Conservation (phyloP, 2,797 vertebrate genomes). For the Poeciliopsis presidionis region DNA sequence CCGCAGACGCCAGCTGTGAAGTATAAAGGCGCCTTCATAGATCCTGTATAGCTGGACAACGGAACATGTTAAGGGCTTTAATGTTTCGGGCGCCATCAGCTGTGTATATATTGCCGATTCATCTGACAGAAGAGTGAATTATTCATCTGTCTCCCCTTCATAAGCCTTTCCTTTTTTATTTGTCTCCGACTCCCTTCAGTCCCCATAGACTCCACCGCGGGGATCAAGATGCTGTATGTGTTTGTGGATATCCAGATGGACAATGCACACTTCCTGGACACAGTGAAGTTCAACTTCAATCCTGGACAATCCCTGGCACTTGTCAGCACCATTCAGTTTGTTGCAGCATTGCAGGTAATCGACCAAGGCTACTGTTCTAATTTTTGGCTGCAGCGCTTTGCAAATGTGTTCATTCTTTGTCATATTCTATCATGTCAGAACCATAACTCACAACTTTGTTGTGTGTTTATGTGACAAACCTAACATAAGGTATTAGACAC, state of each 20-base stretch:
- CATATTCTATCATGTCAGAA: neutral
- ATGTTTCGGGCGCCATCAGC: constrained; percentile 51
- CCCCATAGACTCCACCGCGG: constrained; percentile 89
- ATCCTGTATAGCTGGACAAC: constrained; percentile 14
- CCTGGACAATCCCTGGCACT: constrained; percentile 86
- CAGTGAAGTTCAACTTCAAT: constrained; percentile 90
- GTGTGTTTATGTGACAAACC: neutral
- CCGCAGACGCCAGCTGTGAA: constrained; percentile 3
- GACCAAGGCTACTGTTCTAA: neutral
- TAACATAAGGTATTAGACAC: neutral
- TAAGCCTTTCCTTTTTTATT: neutral
- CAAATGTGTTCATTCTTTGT: neutral
- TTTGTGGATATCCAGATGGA: constrained; percentile 99
- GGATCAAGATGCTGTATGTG: constrained; percentile 95
- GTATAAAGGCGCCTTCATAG: constrained; percentile 8
- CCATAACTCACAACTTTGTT: neutral
- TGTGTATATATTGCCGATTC: constrained; percentile 41
- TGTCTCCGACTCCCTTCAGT: constrained; percentile 78
- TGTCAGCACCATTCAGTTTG: constrained; percentile 98
- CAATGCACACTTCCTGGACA: constrained; percentile 92
- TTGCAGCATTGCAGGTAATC: constrained; percentile 92
- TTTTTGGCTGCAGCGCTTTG: neutral
- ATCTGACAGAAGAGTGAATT: constrained; percentile 62
- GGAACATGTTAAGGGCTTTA: constrained; percentile 34
- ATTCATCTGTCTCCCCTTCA: constrained; percentile 49